phyloP scores from a whole-genome alignment of 2,113 vertebrate genomes.

The Clarias batrachus region DNA sequence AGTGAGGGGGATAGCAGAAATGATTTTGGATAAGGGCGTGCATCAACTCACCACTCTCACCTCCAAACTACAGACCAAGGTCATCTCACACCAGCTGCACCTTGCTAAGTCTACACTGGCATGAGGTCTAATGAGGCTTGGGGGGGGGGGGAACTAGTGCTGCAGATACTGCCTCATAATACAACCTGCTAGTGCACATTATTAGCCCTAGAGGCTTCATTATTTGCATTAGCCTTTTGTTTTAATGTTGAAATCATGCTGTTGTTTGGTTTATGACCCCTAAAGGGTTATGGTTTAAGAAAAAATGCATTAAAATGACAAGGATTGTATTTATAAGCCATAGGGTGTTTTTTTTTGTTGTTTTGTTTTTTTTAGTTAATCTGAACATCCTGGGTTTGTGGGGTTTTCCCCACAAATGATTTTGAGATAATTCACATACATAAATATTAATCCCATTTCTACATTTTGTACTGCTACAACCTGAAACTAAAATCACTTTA shows the following conservation, averaged over 20 bases:
- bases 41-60: background rate
- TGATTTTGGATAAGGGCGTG: conserved; percentile 29
- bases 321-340: conserved; percentile 30
- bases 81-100: conserved; percentile 40
- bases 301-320: conserved; percentile 35
- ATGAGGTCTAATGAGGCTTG: conserved; percentile 26
- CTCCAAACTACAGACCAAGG: conserved; percentile 35
- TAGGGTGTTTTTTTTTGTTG: background rate
- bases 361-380: background rate
- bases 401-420: background rate
- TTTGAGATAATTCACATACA: background rate
- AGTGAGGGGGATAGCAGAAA: conserved; percentile 2
- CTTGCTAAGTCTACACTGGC: conserved; percentile 28
- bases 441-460: background rate
- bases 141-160: background rate
- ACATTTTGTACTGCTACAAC: background rate
- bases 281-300: conserved; percentile 32
- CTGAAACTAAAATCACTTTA: background rate
- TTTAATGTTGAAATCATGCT: conserved; percentile 32
- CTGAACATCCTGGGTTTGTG: background rate
- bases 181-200: background rate
- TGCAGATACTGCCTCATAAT: background rate
- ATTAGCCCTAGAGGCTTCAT: conserved; percentile 46
- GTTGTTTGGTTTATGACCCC: conserved; percentile 31
- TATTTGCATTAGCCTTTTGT: conserved; percentile 58